Conservation (phyloP, 2,113 vertebrate genomes). For the Ceyx cyanopectus region DNA sequence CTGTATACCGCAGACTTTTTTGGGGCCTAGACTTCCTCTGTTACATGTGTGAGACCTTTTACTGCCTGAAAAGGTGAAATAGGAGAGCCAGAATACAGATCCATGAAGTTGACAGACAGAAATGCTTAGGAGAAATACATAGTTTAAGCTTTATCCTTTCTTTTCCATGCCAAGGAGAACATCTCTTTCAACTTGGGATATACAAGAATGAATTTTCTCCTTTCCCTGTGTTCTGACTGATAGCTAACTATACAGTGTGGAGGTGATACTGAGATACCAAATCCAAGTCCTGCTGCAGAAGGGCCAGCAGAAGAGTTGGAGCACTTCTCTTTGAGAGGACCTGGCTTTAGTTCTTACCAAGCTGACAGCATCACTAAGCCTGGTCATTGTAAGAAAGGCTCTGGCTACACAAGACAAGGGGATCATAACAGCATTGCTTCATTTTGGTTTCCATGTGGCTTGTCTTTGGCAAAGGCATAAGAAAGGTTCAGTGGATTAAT, state of each 20-base stretch:
- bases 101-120: neutral
- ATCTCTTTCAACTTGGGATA: neutral
- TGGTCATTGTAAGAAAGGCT: neutral
- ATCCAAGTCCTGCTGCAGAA: neutral
- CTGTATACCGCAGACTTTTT: neutral
- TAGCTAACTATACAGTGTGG: neutral
- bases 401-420: neutral
- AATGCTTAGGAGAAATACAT: neutral
- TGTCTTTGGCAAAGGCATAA: neutral
- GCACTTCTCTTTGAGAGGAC: neutral
- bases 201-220: neutral
- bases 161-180: neutral
- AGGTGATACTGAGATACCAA: neutral
- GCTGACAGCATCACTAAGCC: neutral
- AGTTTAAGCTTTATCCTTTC: neutral
- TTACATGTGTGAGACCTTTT: neutral
- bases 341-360: neutral
- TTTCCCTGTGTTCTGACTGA: neutral
- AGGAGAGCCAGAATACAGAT: neutral
- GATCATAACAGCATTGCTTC: neutral
- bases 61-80: neutral
- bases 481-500: neutral
- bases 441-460: neutral
- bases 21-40: neutral
- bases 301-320: neutral